These are phyloP conservation scores for Lepidocyrtinus sp. DNA, from an alignment of 2,888 invertebrate genomes.

Conservation along the genomic window DNA sequence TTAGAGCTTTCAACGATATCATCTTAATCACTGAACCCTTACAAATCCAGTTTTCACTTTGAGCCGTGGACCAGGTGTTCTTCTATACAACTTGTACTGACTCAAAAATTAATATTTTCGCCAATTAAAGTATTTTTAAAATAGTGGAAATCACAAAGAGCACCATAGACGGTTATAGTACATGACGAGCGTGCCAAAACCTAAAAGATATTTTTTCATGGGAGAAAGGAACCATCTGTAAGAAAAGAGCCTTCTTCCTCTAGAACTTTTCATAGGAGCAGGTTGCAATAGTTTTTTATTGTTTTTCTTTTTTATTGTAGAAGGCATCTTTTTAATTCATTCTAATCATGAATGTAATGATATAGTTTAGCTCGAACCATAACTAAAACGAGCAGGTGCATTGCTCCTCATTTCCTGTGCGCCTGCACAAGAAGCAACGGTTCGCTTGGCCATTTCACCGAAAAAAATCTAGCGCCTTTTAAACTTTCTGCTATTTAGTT, in stretches of 20 bases:
- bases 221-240: slow-evolving; percentile 19
- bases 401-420: not conserved
- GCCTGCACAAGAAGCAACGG: no score
- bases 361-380: slow-evolving; percentile 10
- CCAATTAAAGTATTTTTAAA: slow-evolving; percentile 50
- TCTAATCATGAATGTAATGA: slow-evolving; percentile 23
- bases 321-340: slow-evolving; percentile 43
- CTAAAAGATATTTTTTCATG: no score
- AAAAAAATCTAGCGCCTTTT: not conserved
- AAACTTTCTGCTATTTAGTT: not conserved
- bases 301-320: slow-evolving; percentile 26
- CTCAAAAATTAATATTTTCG: slow-evolving; percentile 29
- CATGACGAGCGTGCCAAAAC: slow-evolving; percentile 53
- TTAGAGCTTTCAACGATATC: slow-evolving; percentile 50
- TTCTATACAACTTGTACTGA: not conserved
- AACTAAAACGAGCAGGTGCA: slow-evolving; percentile 41
- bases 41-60: slow-evolving; percentile 55
- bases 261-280: slow-evolving; percentile 5
- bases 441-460: not conserved
- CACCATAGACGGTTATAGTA: slow-evolving; percentile 52
- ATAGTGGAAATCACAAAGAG: slow-evolving; percentile 38
- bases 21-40: slow-evolving; percentile 62
- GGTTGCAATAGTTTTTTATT: slow-evolving; percentile 23
- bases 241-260: slow-evolving; percentile 11
- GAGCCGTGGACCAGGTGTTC: slow-evolving; percentile 25